Evolutionary conservation across 2,113 vertebrate species (phyloP).

Genomic region (Enhydra lutris): DNA sequence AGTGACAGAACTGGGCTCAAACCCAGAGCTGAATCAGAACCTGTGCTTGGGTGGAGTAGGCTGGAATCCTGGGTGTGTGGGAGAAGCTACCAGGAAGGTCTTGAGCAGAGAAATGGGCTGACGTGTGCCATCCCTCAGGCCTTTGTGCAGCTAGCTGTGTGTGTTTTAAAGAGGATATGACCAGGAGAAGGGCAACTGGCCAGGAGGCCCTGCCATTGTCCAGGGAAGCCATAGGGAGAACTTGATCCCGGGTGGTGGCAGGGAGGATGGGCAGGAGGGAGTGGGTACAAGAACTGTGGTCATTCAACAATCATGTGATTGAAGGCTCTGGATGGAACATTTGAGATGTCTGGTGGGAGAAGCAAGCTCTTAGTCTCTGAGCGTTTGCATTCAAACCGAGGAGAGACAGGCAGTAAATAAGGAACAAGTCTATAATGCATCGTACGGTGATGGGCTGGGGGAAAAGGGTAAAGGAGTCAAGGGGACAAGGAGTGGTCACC

Average conservation of each 20-base stretch:
- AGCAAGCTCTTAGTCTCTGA: background rate
- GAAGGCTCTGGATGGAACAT: background rate
- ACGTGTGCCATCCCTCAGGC: background rate
- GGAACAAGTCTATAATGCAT: background rate
- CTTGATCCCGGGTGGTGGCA: background rate
- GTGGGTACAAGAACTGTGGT: background rate
- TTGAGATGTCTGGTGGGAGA: background rate
- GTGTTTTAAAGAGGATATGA: background rate
- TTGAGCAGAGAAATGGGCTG: background rate
- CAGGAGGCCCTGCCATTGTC: background rate
- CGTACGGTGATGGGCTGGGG: background rate
- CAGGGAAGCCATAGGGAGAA: background rate
- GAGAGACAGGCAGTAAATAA: background rate
- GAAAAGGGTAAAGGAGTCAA: background rate
- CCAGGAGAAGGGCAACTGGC: background rate
- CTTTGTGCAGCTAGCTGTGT: fast-evolving
- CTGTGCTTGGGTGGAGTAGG: background rate
- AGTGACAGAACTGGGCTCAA: background rate
- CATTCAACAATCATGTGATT: background rate
- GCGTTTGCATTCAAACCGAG: background rate
- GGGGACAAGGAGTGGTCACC: background rate
- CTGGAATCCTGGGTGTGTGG: background rate
- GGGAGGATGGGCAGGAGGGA: background rate
- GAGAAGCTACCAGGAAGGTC: background rate
- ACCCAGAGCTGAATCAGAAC: background rate